phyloP scores from a whole-genome alignment of 2,888 invertebrate genomes.

The Leptinotarsa peninsularis region DNA sequence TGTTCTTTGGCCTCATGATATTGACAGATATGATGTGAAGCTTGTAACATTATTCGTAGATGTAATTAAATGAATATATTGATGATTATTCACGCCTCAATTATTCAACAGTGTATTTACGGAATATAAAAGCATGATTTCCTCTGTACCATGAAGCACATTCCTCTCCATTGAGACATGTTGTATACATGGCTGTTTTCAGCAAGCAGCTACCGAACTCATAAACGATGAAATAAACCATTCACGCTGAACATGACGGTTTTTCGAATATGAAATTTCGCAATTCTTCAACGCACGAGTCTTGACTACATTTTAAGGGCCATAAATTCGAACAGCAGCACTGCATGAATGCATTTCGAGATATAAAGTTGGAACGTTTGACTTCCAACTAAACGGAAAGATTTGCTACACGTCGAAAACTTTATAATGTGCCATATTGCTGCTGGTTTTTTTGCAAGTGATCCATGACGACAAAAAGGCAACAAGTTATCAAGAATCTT shows the following conservation, averaged over 20 bases:
- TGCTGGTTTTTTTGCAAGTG: not conserved
- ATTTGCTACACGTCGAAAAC: not conserved
- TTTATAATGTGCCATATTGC: not conserved
- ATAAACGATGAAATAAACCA: not conserved
- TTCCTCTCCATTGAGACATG: not conserved
- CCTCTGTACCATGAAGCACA: not conserved
- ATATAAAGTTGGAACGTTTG: conserved; percentile 11
- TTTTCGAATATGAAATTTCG: not conserved
- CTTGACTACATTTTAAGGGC: conserved; percentile 36
- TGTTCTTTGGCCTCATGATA: no score
- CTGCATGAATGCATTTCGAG: conserved; percentile 39
- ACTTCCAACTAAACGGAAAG: not conserved
- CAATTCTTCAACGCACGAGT: conserved; percentile 29
- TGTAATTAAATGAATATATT: no score
- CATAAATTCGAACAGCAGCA: conserved; percentile 37
- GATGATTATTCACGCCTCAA: no score
- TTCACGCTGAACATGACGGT: not conserved
- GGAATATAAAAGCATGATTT: no score
- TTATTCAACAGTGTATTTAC: no score
- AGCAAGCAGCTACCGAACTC: not conserved
- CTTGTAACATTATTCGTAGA: no score
- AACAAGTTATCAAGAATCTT: no score
- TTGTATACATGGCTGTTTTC: not conserved
- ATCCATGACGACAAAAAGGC: no score
- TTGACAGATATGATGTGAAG: no score